These are phyloP conservation scores for Tonatia bakeri DNA, from an alignment of 2,113 vertebrate genomes.

Conservation along the genomic window DNA sequence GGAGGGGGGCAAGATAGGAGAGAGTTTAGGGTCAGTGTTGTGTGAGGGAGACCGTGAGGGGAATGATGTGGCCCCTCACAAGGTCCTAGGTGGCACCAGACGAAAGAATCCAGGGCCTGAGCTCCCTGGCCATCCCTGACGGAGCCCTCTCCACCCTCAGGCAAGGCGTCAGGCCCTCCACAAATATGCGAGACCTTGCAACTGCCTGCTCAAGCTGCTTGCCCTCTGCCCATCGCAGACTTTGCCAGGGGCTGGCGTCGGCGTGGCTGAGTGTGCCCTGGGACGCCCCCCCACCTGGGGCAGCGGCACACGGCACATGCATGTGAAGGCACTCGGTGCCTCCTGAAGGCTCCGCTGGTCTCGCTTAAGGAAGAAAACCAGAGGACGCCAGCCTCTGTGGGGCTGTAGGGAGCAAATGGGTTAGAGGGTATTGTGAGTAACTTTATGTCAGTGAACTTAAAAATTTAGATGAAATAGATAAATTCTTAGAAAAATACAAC, in stretches of 20 bases:
- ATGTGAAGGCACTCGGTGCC: neutral
- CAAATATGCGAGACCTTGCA: neutral
- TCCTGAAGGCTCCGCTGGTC: neutral
- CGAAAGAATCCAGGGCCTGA: neutral
- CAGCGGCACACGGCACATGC: no score
- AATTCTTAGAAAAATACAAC: neutral
- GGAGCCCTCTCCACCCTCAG: neutral
- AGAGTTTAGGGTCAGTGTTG: neutral
- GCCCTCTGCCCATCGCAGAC: no score
- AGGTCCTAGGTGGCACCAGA: neutral
- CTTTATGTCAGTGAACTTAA: neutral
- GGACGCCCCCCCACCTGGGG: rapidly evolving
- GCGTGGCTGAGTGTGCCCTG: rapidly evolving
- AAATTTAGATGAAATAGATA: neutral
- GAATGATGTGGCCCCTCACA: neutral
- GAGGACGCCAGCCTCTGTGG: neutral
- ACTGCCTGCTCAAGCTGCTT: neutral
- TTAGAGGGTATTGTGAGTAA: neutral
- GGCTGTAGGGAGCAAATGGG: neutral
- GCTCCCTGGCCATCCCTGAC: neutral
- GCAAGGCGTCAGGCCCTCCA: neutral
- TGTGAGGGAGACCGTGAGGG: neutral
- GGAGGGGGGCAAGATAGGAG: neutral
- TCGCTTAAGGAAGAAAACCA: neutral
- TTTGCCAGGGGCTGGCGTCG: neutral